phyloP scores from a whole-genome alignment of 2,113 vertebrate species.

The Cardinalis cardinalis region DNA sequence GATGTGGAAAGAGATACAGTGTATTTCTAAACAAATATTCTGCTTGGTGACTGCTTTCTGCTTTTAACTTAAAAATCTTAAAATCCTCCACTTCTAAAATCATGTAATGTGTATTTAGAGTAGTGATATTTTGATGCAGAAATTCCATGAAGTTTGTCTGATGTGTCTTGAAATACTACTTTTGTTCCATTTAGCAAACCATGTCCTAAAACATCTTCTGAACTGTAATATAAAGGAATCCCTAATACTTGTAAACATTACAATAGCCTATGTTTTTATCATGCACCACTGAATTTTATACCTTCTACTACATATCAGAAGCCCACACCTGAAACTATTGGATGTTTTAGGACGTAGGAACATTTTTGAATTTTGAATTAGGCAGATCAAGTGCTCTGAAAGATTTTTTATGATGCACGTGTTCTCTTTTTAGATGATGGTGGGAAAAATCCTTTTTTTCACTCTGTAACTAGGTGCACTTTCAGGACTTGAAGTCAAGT shows the following conservation, averaged over 20 bases:
- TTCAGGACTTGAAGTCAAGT: neutral
- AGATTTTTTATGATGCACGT: neutral
- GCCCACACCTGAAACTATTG: neutral
- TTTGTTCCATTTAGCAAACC: neutral
- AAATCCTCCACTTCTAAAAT: neutral
- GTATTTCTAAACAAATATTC: neutral
- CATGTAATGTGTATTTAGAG: neutral
- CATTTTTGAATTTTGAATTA: neutral
- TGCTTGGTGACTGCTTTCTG: neutral
- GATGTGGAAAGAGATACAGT: neutral
- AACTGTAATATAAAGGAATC: neutral
- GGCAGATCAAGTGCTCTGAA: neutral
- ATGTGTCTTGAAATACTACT: neutral
- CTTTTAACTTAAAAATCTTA: neutral
- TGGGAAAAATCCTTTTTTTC: neutral
- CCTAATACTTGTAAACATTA: neutral
- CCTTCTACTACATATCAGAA: neutral
- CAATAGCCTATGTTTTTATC: neutral
- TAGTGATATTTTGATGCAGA: neutral
- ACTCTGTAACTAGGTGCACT: neutral
- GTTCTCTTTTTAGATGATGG: neutral
- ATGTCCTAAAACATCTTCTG: neutral
- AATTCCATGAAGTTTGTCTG: neutral
- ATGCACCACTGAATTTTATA: neutral
- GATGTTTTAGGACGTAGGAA: neutral